Conservation (phyloP, 2,113 vertebrate species). For the Cyphomyrus plagiostoma region DNA sequence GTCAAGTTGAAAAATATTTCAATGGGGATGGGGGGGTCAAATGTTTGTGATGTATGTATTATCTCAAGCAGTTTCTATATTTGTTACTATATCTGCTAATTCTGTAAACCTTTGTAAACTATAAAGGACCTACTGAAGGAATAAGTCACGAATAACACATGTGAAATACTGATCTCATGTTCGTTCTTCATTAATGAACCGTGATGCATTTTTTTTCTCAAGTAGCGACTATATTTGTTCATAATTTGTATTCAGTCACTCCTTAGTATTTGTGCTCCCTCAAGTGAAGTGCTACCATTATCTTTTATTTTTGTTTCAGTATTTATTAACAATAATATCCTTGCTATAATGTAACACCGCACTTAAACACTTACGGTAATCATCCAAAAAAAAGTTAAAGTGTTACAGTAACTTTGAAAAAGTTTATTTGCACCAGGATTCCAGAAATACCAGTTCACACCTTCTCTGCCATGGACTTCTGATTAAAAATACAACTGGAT, state of each 20-base stretch:
- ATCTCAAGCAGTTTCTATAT: neutral
- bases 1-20: neutral
- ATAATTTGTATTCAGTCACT: neutral
- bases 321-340: neutral
- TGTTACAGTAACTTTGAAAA: neutral
- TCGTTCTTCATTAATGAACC: neutral
- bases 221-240: neutral
- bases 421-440: neutral
- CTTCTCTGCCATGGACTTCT: neutral
- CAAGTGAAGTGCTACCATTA: neutral
- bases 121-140: neutral
- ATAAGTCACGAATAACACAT: neutral
- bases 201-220: neutral
- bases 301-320: neutral
- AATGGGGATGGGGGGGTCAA: neutral
- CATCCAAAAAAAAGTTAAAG: neutral
- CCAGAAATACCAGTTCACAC: neutral
- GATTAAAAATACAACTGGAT: neutral
- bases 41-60: neutral
- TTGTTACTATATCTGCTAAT: neutral
- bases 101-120: neutral
- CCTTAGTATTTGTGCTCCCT: neutral
- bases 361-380: neutral
- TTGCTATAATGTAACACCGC: neutral
- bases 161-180: neutral